phyloP scores from a whole-genome alignment of 2,888 invertebrate genomes.

The Dorcus parallelipipedus region DNA sequence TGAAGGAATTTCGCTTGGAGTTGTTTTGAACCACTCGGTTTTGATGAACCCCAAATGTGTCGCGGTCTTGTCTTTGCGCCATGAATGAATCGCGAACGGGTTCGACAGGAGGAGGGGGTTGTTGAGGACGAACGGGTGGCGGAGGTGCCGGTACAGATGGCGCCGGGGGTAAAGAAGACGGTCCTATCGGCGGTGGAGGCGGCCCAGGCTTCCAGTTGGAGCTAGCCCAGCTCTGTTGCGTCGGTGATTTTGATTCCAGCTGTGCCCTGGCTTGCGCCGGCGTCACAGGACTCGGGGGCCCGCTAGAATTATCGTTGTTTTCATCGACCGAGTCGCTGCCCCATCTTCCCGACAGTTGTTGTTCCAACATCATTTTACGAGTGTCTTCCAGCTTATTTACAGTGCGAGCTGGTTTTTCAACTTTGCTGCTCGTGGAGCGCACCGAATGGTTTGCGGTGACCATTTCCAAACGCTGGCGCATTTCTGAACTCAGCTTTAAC shows the following conservation, averaged over 20 bases:
- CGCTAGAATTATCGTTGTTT: conserved; percentile 38
- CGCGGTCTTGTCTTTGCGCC: conserved; percentile 66
- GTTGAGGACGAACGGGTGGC: conserved; percentile 60
- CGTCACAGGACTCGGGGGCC: conserved; percentile 43
- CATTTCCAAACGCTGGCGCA: conserved; percentile 83
- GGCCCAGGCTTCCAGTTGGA: conserved; percentile 55
- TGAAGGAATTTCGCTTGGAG: conserved; percentile 48
- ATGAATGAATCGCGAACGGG: conserved; percentile 60
- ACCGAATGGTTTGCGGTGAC: conserved; percentile 88
- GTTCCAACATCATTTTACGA: conserved; percentile 78
- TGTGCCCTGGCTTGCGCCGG: conserved; percentile 31
- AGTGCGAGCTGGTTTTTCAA: conserved; percentile 66
- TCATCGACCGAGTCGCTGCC: conserved; percentile 58
- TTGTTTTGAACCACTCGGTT: conserved; percentile 48
- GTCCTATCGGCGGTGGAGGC: conserved; percentile 61
- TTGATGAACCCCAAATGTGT: conserved; percentile 71
- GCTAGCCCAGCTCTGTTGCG: conserved; percentile 45
- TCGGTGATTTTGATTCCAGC: conserved; percentile 44
- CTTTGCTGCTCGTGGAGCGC: conserved; percentile 69
- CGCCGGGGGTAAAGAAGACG: conserved; percentile 57
- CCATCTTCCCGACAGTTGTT: conserved; percentile 70
- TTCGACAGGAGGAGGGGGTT: conserved; percentile 57
- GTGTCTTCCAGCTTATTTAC: conserved; percentile 83
- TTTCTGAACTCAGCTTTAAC: conserved; percentile 84
- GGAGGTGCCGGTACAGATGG: conserved; percentile 59